Evolutionary conservation across 2,888 invertebrate species (phyloP).

Genomic region (Thecophora atra): DNA sequence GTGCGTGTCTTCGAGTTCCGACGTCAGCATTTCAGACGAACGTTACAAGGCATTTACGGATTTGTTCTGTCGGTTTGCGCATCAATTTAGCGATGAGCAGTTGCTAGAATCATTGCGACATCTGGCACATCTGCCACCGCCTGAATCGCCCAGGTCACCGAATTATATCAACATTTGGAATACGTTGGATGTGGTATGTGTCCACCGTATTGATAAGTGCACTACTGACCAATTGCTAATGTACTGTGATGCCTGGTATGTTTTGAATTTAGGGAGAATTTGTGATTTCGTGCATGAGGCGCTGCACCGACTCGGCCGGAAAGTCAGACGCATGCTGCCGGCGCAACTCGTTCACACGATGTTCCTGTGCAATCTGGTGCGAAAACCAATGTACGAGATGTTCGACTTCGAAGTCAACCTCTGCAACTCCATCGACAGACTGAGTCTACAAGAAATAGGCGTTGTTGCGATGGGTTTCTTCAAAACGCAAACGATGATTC

Average conservation of each 20-base stretch:
- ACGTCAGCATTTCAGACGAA: conserved; percentile 52
- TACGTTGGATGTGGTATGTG: conserved; percentile 74
- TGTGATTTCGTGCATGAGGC: conserved; percentile 70
- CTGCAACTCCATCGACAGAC: conserved; percentile 67
- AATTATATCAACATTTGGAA: conserved; percentile 75
- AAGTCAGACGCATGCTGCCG: conserved; percentile 70
- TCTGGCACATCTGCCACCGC: conserved; percentile 69
- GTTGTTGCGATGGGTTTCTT: conserved; percentile 81
- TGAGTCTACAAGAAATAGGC: conserved; percentile 75
- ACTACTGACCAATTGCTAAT: conserved; percentile 69
- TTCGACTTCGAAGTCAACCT: conserved; percentile 74
- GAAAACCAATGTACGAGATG: conserved; percentile 70
- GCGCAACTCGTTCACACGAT: conserved; percentile 74
- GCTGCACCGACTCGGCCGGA: conserved; percentile 70
- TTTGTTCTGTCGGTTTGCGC: conserved; percentile 67
- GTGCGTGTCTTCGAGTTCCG: conserved; percentile 49
- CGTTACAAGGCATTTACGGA: conserved; percentile 53
- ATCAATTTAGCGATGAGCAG: conserved; percentile 70
- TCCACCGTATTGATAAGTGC: conserved; percentile 68
- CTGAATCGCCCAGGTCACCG: conserved; percentile 68
- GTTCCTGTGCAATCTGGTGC: conserved; percentile 73
- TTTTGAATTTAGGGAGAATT: conserved; percentile 68
- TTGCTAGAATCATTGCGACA: conserved; percentile 68
- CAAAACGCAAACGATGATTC: conserved; percentile 75
- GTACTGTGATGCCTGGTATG: conserved; percentile 74